Conservation (phyloP, 2,113 vertebrate species). For the Naja naja region DNA sequence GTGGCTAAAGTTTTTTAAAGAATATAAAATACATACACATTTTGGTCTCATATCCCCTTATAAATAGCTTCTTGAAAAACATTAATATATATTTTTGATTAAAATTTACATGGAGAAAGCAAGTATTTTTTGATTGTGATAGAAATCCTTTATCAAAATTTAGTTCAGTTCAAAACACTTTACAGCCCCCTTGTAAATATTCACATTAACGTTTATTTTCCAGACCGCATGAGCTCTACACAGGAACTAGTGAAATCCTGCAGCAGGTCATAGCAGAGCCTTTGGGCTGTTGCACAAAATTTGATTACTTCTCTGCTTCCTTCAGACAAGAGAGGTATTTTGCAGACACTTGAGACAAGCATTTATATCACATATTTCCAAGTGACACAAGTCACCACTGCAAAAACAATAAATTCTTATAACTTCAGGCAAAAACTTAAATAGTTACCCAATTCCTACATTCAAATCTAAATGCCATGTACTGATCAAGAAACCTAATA, state of each 20-base stretch:
- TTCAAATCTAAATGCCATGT: neutral
- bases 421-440: neutral
- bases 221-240: neutral
- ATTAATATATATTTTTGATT: neutral
- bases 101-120: neutral
- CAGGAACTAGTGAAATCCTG: neutral
- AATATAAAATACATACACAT: neutral
- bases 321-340: neutral
- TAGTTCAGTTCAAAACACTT: neutral
- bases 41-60: neutral
- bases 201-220: neutral
- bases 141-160: neutral
- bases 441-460: neutral
- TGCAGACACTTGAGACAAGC: neutral
- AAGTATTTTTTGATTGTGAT: neutral
- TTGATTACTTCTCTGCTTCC: neutral
- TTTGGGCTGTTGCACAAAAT: neutral
- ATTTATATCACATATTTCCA: conserved; percentile 1
- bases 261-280: neutral
- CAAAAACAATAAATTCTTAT: neutral
- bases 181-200: neutral
- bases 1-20: neutral
- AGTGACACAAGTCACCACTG: neutral
- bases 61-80: neutral
- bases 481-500: neutral